Evolutionary conservation across 2,888 invertebrate genomes (phyloP), one percentile per base, ranked within the genome.

Genomic region (Drosophila rellima): DNA sequence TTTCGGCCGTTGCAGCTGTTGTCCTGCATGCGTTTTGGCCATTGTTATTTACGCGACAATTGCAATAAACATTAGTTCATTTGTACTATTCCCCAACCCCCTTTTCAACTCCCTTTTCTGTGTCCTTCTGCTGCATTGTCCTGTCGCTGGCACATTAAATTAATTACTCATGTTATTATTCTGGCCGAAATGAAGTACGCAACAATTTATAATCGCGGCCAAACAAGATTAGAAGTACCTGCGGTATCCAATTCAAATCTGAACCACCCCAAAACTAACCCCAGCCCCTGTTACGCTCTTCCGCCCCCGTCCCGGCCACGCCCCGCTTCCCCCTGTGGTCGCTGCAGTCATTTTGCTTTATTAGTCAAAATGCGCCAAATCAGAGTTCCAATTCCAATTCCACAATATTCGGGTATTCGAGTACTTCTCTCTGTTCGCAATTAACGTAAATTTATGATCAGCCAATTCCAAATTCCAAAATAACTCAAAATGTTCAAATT

Each of bases 111-210:
- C 20, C 23, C 33, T 10, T 1, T n/a, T n/a, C n/a, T n/a, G n/a
- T n/a, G n/a, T n/a, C 40, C 11, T 31, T 6, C 23, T 29, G 35
- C n/a, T 47, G 71, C 55, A 66, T 44, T 57, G 37, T 82, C 76
- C 74, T 88, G 89, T 80, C 78, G 79, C 81, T 89, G 91, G 90
- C 90, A 89, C 88, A 90, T 91, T 90, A 90, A 91, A 90, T 90
- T 90, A 90, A 90, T 90, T 90, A 91, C 91, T 91, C 90, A 83
- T 90, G 90, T 90, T 90, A 91, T 91, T 90, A 90, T 90, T 91
- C 90, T 84, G 89, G 90, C 82, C 82, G 74, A 88, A 90, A 91
- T 90, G 90, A 90, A 90, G 90, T 90, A 90, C 90, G 90, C 88
- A 88, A 89, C 90, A 90, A 90, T 90, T 90, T 90, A 90, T 90